Conservation (phyloP, 2,113 vertebrate genomes). For the Hiodon alosoides region DNA sequence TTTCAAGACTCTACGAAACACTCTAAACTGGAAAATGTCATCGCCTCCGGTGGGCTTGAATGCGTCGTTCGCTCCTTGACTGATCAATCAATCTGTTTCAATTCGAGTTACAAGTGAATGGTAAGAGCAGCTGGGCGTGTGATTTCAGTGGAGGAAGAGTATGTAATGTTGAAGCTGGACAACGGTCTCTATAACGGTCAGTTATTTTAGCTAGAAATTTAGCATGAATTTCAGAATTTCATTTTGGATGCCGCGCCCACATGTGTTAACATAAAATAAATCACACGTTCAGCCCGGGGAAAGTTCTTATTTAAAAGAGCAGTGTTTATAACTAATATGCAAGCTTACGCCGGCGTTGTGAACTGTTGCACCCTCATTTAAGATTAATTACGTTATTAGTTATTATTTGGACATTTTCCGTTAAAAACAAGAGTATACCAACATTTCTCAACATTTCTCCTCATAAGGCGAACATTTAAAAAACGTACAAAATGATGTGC, state of each 20-base stretch:
- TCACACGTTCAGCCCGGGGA: background rate
- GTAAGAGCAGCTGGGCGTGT: conserved; percentile 28
- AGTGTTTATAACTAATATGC: background rate
- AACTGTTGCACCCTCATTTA: conserved; percentile 7
- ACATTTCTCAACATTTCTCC: background rate
- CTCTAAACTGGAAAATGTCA: conserved; percentile 14
- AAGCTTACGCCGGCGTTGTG: background rate
- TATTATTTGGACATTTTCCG: background rate
- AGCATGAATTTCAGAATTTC: background rate
- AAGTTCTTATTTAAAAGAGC: conserved; percentile 9
- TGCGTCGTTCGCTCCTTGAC: conserved; percentile 13
- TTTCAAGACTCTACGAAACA: conserved; percentile 9
- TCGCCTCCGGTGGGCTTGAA: conserved; percentile 23
- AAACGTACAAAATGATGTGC: conserved; percentile 78
- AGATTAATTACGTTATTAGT: background rate
- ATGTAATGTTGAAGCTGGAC: conserved; percentile 28
- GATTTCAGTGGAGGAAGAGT: conserved; percentile 22
- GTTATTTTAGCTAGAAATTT: background rate
- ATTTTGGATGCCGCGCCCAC: background rate
- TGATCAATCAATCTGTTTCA: conserved; percentile 24
- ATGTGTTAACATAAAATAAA: conserved; percentile 7
- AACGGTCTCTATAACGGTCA: background rate
- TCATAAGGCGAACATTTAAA: background rate
- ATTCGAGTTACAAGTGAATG: conserved; percentile 22
- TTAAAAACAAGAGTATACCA: background rate